Base-by-base conservation (phyloP, 2,113 vertebrate species). In the Peromyscus californicus region DNA sequence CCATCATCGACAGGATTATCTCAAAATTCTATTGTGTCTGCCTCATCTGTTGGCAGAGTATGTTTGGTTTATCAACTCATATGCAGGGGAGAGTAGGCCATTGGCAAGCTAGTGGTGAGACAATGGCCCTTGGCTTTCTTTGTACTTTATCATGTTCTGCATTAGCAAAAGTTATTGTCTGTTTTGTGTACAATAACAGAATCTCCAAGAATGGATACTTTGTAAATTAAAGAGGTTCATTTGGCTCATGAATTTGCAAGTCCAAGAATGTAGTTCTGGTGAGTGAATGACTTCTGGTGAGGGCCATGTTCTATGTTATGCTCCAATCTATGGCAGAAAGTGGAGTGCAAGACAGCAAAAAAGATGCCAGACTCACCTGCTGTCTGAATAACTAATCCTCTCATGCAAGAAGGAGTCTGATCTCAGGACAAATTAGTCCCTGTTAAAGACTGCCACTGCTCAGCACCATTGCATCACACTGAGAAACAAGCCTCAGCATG, bases 111-210 rank as follows among this genome's bases (percentile, higher is more conserved):
- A 21, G 1, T 16, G 61, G 33, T 11, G 1, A 61, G 9, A 33
- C 26, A 10, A 1, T 65, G 69, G 7, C 0, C 19, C 33, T 3
- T 57, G 13, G 5, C 7, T 90, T 17, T 54, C 63, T 3, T 0
- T 82, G 7, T 94, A 48, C 54, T 85, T 83, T 65, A 36, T 54
- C 54, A 54, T 54, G 54, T 65, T 57, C 21, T 54, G 54, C 7
- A 51, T 65, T 33, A 61, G 21, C 29, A 72, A 24, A 65, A 54
- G 39, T 54, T 42, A 57, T 69, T 31, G 45, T 51, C 45, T 42
- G 19, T 79, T 86, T 70, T 78, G 78, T 22, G 67, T 59, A 54
- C 13, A 57, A 10, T 48, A 48, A 59, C 10, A 91, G n/a, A 78
- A 91, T 19, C 29, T 15, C 11, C 7, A 21, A 48, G 9, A 29